Evolutionary conservation across 2,113 vertebrate species (phyloP).

Genomic region (Labeo rohita): DNA sequence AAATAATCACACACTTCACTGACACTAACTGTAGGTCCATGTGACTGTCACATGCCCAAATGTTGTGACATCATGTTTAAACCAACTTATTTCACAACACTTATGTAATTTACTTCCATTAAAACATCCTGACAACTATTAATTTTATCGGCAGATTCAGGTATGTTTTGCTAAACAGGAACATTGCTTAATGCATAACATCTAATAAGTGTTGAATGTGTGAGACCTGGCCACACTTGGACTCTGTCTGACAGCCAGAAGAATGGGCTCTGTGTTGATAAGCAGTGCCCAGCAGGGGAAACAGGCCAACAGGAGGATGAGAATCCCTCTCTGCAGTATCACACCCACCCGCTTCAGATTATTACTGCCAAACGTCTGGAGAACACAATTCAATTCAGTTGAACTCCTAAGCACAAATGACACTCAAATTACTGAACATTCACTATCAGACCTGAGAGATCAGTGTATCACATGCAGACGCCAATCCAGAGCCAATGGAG

Average conservation of each 20-base stretch:
- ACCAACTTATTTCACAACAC: neutral
- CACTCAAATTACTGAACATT: slow-evolving; percentile 35
- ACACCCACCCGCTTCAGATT: slow-evolving; percentile 87
- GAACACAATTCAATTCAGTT: neutral
- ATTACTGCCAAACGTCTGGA: slow-evolving; percentile 83
- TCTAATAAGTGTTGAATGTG: neutral
- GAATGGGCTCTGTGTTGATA: slow-evolving; percentile 84
- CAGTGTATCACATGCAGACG: slow-evolving; percentile 86
- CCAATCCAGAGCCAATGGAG: slow-evolving; percentile 83
- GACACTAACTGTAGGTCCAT: neutral
- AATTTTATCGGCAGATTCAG: neutral
- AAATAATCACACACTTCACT: neutral
- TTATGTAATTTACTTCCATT: neutral
- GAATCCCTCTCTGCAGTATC: slow-evolving; percentile 82
- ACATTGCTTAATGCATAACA: neutral
- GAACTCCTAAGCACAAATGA: neutral
- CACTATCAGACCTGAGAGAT: slow-evolving; percentile 84
- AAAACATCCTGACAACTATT: neutral
- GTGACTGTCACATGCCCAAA: neutral
- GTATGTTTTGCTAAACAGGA: neutral
- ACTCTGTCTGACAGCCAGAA: slow-evolving; percentile 82
- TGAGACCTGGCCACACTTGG: slow-evolving; percentile 82
- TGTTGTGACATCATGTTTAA: neutral
- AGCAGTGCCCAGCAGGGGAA: slow-evolving; percentile 92
- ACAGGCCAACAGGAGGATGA: slow-evolving; percentile 87